phyloP scores from a whole-genome alignment of 2,113 vertebrate species.

The Syrrhaptes paradoxus region DNA sequence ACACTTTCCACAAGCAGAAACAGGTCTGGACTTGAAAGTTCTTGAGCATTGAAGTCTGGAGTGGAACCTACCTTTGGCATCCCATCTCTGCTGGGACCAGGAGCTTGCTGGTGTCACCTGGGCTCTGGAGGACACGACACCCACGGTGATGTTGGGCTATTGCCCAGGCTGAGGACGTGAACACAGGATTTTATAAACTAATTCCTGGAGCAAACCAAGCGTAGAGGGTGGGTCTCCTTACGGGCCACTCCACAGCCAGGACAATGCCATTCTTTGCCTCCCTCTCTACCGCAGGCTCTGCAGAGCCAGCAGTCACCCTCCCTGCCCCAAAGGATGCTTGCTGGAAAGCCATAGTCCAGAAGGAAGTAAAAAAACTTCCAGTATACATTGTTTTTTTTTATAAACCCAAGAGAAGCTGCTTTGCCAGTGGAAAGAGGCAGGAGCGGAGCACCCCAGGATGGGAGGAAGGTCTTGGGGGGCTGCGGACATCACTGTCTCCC shows the following conservation, averaged over 20 bases:
- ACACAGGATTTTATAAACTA: not conserved
- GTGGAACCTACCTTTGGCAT: not conserved
- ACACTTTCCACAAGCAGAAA: not conserved
- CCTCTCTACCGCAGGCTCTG: not conserved
- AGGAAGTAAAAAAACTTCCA: not conserved
- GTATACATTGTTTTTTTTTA: not conserved
- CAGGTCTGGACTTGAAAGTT: not conserved
- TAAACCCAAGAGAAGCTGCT: not conserved
- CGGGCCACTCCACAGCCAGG: not conserved
- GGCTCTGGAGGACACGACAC: not conserved
- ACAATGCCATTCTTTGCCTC: not conserved
- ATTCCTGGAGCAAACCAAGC: not conserved
- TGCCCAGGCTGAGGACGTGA: not conserved
- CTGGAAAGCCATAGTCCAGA: not conserved
- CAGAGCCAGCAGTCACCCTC: not conserved
- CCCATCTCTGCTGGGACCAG: not conserved
- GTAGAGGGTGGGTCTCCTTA: not conserved
- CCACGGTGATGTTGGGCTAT: not conserved
- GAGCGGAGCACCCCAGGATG: not conserved
- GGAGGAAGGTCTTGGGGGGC: not conserved
- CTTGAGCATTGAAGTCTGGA: no score
- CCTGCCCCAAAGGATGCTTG: not conserved
- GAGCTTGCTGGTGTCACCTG: not conserved
- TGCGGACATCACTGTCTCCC: rapidly evolving
- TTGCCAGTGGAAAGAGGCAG: not conserved